A percentile compares a stretch with the other conserved stretches of the same genome.
phyloP scores from a whole-genome alignment of 2,888 invertebrate genomes.

The Catocala fraxini region DNA sequence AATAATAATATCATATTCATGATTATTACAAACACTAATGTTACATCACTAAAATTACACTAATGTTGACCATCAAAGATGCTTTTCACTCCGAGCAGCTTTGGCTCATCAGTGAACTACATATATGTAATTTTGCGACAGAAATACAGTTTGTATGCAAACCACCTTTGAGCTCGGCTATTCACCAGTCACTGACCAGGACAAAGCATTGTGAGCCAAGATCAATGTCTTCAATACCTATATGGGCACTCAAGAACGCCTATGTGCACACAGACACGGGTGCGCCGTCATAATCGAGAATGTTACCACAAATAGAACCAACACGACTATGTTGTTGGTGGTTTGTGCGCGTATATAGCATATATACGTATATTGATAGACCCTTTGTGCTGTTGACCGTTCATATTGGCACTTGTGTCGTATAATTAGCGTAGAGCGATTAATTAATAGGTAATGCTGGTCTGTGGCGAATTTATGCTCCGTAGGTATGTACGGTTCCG shows the following conservation, averaged over 20 bases:
- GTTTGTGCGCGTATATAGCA: conserved; percentile 20
- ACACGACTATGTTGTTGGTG: conserved; percentile 20
- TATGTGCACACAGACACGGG: conserved; percentile 59
- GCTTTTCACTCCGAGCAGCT: conserved; percentile 24
- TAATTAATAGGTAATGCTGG: conserved; percentile 82
- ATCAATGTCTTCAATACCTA: conserved; percentile 77
- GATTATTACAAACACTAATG: too few species aligned
- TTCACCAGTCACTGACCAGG: conserved; percentile 69
- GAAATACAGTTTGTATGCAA: conserved; percentile 70
- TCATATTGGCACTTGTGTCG: conserved; percentile 74
- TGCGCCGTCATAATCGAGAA: conserved; percentile 60
- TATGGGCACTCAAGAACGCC: conserved; percentile 63
- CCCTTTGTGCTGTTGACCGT: conserved; percentile 74
- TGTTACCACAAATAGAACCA: conserved; percentile 41
- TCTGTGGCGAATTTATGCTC: conserved; percentile 65
- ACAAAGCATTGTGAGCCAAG: conserved; percentile 78
- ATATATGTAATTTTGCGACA: conserved; percentile 66
- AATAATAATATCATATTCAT: too few species aligned
- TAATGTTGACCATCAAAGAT: neutral
- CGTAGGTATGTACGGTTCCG: conserved; percentile 47
- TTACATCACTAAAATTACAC: too few species aligned
- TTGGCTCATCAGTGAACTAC: conserved; percentile 31
- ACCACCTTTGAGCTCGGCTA: conserved; percentile 68
- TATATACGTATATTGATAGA: conserved; percentile 32
- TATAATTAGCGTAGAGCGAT: conserved; percentile 82